Percentiles rank a stretch among this genome's conserved stretches.
These are phyloP conservation scores for Phyllotreta cruciferae DNA, from an alignment of 2,888 invertebrate genomes.

Conservation along the genomic window DNA sequence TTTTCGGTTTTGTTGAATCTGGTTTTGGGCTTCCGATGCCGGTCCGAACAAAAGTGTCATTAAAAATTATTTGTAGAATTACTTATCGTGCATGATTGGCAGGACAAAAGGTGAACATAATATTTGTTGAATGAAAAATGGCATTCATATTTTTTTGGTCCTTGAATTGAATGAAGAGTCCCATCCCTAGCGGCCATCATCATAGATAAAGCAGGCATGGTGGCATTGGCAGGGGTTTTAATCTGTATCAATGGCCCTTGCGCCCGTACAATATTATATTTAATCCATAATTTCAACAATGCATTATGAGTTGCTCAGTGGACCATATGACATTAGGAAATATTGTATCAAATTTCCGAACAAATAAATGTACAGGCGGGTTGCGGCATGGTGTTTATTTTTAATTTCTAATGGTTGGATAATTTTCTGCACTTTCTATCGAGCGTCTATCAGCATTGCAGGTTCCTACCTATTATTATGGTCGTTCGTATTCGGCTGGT, in stretches of 20 bases:
- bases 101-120: slow-evolving; percentile 54
- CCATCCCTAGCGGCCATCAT: slow-evolving; percentile 52
- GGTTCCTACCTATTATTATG: slow-evolving; percentile 27
- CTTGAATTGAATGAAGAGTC: slow-evolving; percentile 45
- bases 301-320: slow-evolving; percentile 57
- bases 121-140: slow-evolving; percentile 50
- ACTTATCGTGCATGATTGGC: slow-evolving; percentile 54
- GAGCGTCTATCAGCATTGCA: slow-evolving; percentile 16
- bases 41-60: slow-evolving; percentile 40
- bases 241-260: slow-evolving; percentile 55
- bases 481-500: slow-evolving; percentile 33
- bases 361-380: slow-evolving; percentile 45
- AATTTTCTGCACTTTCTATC: slow-evolving; percentile 44
- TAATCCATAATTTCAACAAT: slow-evolving; percentile 53
- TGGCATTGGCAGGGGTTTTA: slow-evolving; percentile 45
- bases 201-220: slow-evolving; percentile 48
- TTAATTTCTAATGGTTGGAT: slow-evolving; percentile 46
- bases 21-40: slow-evolving; percentile 32
- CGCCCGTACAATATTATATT: slow-evolving; percentile 48
- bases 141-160: slow-evolving; percentile 47
- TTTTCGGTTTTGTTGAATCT: not conserved
- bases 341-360: slow-evolving; percentile 54
- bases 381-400: slow-evolving; percentile 44
- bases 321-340: slow-evolving; percentile 55
- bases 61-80: slow-evolving; percentile 46